phyloP scores from a whole-genome alignment of 2,113 vertebrate species.

The Sardina pilchardus region DNA sequence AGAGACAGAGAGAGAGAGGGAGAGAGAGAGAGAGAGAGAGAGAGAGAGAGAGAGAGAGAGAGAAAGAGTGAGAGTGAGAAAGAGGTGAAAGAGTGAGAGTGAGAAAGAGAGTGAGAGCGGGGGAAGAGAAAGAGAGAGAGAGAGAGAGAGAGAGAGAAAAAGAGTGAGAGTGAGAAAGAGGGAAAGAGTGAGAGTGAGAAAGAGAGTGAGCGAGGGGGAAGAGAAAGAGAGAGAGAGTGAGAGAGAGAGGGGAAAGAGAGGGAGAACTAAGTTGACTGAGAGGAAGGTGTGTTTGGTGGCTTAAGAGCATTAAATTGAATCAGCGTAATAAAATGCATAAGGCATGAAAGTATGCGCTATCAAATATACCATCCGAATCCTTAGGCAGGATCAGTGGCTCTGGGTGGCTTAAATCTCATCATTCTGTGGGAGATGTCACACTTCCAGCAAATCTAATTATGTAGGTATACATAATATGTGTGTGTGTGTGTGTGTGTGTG shows the following conservation, averaged over 20 bases:
- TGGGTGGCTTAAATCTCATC: neutral
- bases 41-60: neutral
- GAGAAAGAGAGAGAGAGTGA: neutral
- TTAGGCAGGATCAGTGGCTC: neutral
- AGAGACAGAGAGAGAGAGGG: neutral
- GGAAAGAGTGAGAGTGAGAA: neutral
- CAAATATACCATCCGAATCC: neutral
- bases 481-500: neutral
- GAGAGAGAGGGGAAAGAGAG: neutral
- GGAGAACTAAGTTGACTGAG: neutral
- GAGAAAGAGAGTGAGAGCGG: neutral
- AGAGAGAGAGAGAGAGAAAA: no score
- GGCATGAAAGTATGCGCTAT: neutral
- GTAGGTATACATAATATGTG: no score
- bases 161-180: neutral
- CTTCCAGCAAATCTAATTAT: neutral
- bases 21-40: neutral
- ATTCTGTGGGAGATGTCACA: neutral
- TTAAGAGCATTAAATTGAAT: neutral
- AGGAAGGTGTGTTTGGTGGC: neutral
- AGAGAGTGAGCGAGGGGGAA: no score
- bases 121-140: no score
- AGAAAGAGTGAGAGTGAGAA: neutral
- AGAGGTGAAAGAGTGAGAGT: neutral
- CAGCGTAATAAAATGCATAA: neutral